phyloP scores from a whole-genome alignment of 2,888 invertebrate genomes.

The Clunio marinus region DNA sequence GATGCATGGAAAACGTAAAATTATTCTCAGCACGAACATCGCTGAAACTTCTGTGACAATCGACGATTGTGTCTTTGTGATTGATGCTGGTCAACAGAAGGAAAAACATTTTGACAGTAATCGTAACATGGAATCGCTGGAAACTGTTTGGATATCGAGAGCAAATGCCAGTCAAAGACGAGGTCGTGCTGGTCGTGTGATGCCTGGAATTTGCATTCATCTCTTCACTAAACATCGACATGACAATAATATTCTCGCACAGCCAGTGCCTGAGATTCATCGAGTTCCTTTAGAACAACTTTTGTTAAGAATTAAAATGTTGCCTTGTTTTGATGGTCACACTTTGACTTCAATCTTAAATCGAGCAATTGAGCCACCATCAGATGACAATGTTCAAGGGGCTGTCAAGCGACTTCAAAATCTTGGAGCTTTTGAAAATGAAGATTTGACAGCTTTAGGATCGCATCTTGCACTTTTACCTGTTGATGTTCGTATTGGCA shows the following conservation, averaged over 20 bases:
- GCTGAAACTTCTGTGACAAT: conserved; percentile 96
- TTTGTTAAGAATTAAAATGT: conserved; percentile 68
- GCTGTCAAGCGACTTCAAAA: conserved; percentile 68
- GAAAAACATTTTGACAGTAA: conserved; percentile 68
- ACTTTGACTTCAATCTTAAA: conserved; percentile 52
- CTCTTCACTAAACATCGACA: conserved; percentile 74
- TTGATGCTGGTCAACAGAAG: conserved; percentile 90
- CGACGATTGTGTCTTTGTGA: conserved; percentile 90
- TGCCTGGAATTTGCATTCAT: conserved; percentile 78
- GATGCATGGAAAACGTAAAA: conserved; percentile 73
- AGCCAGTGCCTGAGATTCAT: conserved; percentile 85
- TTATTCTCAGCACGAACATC: conserved; percentile 85
- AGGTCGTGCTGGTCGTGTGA: conserved; percentile 87
- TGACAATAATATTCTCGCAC: conserved; percentile 61
- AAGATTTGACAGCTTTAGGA: conserved; percentile 77
- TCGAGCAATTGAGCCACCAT: conserved; percentile 70
- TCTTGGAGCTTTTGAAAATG: conserved; percentile 74
- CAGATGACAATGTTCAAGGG: conserved; percentile 61
- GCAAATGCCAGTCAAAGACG: conserved; percentile 86
- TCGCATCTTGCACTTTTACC: conserved; percentile 84
- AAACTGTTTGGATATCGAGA: conserved; percentile 82
- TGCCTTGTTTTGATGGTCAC: conserved; percentile 49
- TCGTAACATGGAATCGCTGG: conserved; percentile 81
- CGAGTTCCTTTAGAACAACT: conserved; percentile 82
- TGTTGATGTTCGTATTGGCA: conserved; percentile 87